phyloP scores from a whole-genome alignment of 2,113 vertebrate species.

The Ivindomyrus marchei region DNA sequence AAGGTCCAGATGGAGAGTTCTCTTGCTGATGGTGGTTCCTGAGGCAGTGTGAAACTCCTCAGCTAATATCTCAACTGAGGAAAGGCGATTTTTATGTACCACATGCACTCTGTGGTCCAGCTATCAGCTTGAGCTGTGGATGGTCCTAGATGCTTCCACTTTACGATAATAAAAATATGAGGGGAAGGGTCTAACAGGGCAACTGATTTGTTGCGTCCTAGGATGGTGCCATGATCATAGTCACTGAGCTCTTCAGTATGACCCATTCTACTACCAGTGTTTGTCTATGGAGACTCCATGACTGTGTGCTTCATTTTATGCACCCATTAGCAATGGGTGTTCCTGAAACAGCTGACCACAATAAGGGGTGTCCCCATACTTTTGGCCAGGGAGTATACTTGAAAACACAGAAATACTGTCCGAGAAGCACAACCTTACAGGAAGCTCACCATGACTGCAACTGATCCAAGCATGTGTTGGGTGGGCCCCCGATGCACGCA shows the following conservation, averaged over 20 bases:
- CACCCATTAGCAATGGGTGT: not conserved
- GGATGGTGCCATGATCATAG: not conserved
- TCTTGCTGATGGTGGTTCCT: not conserved
- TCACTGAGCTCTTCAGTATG: not conserved
- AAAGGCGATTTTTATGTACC: not conserved
- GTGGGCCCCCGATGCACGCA: slow-evolving; percentile 79
- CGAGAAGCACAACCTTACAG: not conserved
- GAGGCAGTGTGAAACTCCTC: not conserved
- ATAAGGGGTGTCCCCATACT: not conserved
- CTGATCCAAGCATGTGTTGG: slow-evolving; percentile 72
- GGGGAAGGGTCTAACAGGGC: not conserved
- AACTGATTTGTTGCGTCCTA: not conserved
- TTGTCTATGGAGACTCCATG: not conserved
- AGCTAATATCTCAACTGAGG: not conserved
- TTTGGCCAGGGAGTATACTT: not conserved
- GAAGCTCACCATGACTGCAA: slow-evolving; percentile 76
- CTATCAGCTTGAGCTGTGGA: not conserved
- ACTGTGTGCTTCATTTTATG: not conserved
- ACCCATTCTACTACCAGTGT: not conserved
- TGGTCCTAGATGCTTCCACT: not conserved
- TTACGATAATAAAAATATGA: not conserved
- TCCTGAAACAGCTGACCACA: not conserved
- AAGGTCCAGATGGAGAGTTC: not conserved
- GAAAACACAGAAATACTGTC: not conserved
- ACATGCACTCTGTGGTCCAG: not conserved